Base-by-base conservation (phyloP, 1,140 invertebrate genomes). In the Neodiprion virginianus region DNA sequence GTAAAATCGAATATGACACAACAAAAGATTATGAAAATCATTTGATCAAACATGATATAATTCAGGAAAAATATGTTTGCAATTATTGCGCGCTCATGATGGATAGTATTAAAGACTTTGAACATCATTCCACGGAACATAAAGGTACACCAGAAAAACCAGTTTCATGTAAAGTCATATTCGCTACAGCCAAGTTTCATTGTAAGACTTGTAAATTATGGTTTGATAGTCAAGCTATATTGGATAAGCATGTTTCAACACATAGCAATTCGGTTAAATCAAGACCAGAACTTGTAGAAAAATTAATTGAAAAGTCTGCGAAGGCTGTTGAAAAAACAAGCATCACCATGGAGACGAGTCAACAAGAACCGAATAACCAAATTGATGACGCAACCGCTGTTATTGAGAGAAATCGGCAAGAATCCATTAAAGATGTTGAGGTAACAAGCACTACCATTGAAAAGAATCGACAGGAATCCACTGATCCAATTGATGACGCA, bases 131-230 rank as follows among this genome's bases (percentile, higher is more conserved):
- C 3, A 74, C n/a, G 3, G 11, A 1, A 0, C 81, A 83, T 10
- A 76, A 71, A 8, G 77, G 4, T 1, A 14, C 8, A 48, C 12
- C 14, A 23, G 28, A 49, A 53, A 72, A 61, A 11, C 48, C 74
- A 0, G 21, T 79, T 2, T 61, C 68, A 0, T 85, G 81, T 73
- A 73, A 75, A 1, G 79, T 85, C 0, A 70, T 73, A 47, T 82
- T 71, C 48, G 21, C 72, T 7, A 71, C 72, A 21, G 72, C 78
- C 0, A 65, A n/a, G 47, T 80, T 73, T 9, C 21, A 76, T 8
- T 86, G 84, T 68, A 65, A 75, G 8, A 4, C 67, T 1, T 86
- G 84, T 70, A 75, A 79, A 14, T n/a, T 80, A 61, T 77, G 74
- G 14, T 83, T 82, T 69, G 72, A 80, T 0, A 70, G 68, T 7